These are phyloP conservation scores for Crax fasciolata DNA, from an alignment of 2,797 vertebrate species.

Conservation along the genomic window DNA sequence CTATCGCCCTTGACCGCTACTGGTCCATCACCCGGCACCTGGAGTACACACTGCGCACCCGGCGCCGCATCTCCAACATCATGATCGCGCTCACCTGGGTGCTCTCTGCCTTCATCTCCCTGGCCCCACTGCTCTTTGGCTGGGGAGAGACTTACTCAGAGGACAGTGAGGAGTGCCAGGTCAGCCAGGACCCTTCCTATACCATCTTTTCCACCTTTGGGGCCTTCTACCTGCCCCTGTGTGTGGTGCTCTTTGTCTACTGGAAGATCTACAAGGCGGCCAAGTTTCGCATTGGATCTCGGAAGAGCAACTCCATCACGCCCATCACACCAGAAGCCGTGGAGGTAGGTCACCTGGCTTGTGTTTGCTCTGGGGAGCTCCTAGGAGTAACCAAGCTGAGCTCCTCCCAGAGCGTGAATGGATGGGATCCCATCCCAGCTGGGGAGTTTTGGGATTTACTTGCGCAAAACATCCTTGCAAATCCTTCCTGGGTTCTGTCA, in stretches of 20 bases:
- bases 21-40: conserved; percentile 97
- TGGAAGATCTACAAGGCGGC: conserved; percentile 99
- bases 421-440: not conserved
- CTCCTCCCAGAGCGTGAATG: not conserved
- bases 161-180: conserved; percentile 90
- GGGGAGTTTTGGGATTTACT: not conserved
- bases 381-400: not conserved
- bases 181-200: conserved; percentile 95
- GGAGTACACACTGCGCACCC: conserved; percentile 92
- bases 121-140: conserved; percentile 93
- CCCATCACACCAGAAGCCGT: conserved; percentile 87
- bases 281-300: conserved; percentile 91
- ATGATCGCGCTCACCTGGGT: conserved; percentile 96
- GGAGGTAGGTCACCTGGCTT: conserved; percentile 80
- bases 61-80: conserved; percentile 92
- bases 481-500: not conserved
- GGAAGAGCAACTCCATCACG: conserved; percentile 92
- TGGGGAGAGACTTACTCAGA: conserved; percentile 95
- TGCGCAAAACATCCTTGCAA: not conserved
- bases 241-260: conserved; percentile 96
- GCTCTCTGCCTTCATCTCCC: conserved; percentile 93
- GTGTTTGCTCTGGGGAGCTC: not conserved
- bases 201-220: conserved; percentile 97
- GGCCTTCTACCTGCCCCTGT: conserved; percentile 96
- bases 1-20: conserved; percentile 96